Base-by-base conservation (phyloP, 2,113 vertebrate genomes). In the Triplophysa dalaica region DNA sequence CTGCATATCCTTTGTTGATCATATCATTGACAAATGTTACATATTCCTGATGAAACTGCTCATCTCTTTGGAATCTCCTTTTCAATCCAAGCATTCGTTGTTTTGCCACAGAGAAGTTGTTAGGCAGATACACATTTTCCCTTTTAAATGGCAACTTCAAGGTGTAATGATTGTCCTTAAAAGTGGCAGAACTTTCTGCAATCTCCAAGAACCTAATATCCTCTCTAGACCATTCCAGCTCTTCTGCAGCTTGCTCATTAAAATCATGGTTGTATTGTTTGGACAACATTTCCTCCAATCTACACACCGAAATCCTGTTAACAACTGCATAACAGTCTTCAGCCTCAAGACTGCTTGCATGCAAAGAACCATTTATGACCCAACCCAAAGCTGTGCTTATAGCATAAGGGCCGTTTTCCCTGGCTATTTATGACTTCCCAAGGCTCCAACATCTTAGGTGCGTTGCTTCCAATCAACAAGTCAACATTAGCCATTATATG, bases 61-160 rank as follows among this genome's bases (percentile, higher is more conserved):
- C 8, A 48, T 48, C 12, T 48, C 12, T 48, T 12, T 11, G 45
- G 12, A 48, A 48, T 48, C 2, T 48, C 8, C 8, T 48, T 12
- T 12, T 12, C 12, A 10, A 48, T 11, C 45, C 2, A 10, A 48
- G 45, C 12, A 24, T 19, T 12, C 13, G 5, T 21, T 73, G 52
- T 11, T 45, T 24, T 41, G 41, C 58, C 21, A 64, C 3, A 45
- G 60, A 62, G n/a, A 21, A 26, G 22, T 52, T 29, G 52, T 48
- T 76, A 45, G 60, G 60, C 38, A 76, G 41, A 26, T 22, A 8
- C 43, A 76, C 60, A 64, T 12, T 19, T 76, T 8, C 26, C 9
- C 19, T 45, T 29, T 29, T 29, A 29, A 29, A 29, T 3, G 26
- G 26, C 26, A 29, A 29, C 26, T 29, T 2, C 26, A 29, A 52